These are phyloP conservation scores for Bothrops jararaca DNA, from an alignment of 2,113 vertebrate species.

Conservation along the genomic window DNA sequence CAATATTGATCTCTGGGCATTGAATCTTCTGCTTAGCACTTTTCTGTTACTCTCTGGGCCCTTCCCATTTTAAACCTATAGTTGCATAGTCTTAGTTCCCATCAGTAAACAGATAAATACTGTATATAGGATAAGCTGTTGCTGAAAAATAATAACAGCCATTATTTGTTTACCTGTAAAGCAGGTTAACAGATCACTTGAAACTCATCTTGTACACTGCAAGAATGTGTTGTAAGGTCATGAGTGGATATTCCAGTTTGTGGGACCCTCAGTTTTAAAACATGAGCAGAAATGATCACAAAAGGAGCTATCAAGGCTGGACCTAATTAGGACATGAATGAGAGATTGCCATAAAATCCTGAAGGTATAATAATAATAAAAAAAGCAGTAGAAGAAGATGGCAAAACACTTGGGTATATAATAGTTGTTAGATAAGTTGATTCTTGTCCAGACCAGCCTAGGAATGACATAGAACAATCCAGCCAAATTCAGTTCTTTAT, in stretches of 20 bases:
- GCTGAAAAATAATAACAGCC: slow-evolving; percentile 24
- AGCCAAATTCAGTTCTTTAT: background rate
- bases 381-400: background rate
- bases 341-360: background rate
- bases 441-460: background rate
- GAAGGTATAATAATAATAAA: background rate
- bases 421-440: background rate
- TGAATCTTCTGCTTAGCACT: background rate
- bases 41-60: background rate
- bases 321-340: background rate
- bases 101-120: slow-evolving; percentile 7
- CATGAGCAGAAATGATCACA: background rate
- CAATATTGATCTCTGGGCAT: slow-evolving; percentile 22
- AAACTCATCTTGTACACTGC: background rate
- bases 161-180: slow-evolving; percentile 22
- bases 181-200: background rate
- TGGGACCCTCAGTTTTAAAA: background rate
- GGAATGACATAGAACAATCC: background rate
- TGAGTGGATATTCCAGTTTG: background rate
- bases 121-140: slow-evolving; percentile 21
- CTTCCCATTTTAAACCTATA: slow-evolving; percentile 40
- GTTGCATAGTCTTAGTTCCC: slow-evolving; percentile 13
- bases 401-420: background rate
- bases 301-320: background rate
- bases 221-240: slow-evolving; percentile 11